Base-by-base conservation (phyloP, 2,113 vertebrate genomes). In the Casuarius casuarius region DNA sequence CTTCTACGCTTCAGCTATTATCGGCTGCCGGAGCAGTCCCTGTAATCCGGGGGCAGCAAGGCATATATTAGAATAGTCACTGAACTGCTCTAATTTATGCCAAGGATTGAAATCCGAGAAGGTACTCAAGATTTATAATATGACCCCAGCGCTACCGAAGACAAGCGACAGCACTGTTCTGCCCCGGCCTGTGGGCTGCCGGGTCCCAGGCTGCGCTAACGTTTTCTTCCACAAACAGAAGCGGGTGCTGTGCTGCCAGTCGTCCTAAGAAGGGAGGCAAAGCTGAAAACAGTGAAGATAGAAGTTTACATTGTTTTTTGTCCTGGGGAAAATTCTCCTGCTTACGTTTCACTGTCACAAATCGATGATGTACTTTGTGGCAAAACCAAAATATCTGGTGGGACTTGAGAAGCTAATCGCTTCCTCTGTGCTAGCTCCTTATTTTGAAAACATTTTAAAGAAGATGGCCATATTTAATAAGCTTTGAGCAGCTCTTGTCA, bases 41-140 rank as follows among this genome's bases (percentile, higher is more conserved):
- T 95, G 40, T 92, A 89, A 88, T 66, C 72, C 80, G 68, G 19
- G 78, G 67, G 42, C 78, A 88, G 59, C 46, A 88, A 84, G 67
- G 72, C 56, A 49, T 74, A 18, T 63, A 46, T 92, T 70, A 95
- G 38, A 95, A 62, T 70, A 91, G 67, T 74, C 59, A 67, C 48
- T 51, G 71, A 94, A 78, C 59, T 93, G 88, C 59, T 95, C 68
- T 88, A 89, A 90, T 96, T 90, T 84, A 89, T 92, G 68, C 67
- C 75, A 86, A 83, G 93, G 92, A 92, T 63, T 94, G 83, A 96
- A 89, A 87, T 89, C 80, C 67, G 44, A 71, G 89, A 71, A 94
- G n/a, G 28, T 48, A 72, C 42, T 94, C 68, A 46, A 65, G 68
- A 78, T 92, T 70, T 94, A 65, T 51, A 81, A 2, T 78, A 81